Conservation (phyloP, 1,140 invertebrate species). For the Drosophila truncata region DNA sequence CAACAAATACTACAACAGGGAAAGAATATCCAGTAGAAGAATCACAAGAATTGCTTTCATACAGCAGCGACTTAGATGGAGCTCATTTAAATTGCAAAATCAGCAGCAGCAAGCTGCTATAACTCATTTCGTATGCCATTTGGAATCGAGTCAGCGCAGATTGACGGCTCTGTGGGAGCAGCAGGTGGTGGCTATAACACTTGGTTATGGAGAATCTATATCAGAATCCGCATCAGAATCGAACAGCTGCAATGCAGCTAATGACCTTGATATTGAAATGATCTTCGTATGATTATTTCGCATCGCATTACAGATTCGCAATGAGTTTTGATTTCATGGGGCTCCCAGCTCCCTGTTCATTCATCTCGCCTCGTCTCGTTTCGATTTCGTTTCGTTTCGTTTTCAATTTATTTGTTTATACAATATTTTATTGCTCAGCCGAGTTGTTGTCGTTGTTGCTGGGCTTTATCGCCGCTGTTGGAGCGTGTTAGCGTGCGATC, state of each 20-base stretch:
- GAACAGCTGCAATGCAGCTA: conserved; percentile 61
- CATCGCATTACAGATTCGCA: conserved; percentile 44
- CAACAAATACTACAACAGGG: not conserved
- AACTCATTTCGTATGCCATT: conserved; percentile 61
- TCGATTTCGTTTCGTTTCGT: conserved; percentile 79
- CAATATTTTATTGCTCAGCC: conserved; percentile 59
- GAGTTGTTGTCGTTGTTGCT: conserved; percentile 35
- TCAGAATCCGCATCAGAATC: conserved; percentile 10
- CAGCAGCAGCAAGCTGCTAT: conserved; percentile 28
- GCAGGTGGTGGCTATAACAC: conserved; percentile 31
- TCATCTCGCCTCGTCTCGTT: conserved; percentile 55
- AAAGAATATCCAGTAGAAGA: conserved; percentile 15
- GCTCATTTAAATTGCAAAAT: conserved; percentile 68
- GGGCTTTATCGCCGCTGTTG: conserved; percentile 43
- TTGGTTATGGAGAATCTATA: conserved; percentile 5
- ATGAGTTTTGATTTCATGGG: conserved; percentile 43
- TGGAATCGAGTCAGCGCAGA: conserved; percentile 47
- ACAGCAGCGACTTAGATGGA: conserved; percentile 26
- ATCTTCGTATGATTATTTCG: conserved; percentile 48
- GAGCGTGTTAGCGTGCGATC: conserved; percentile 58
- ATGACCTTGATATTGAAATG: conserved; percentile 84
- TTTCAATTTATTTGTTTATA: conserved; percentile 80
- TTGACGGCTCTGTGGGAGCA: conserved; percentile 41
- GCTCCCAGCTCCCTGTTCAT: conserved; percentile 55
- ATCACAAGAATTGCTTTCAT: conserved; percentile 31